Evolutionary conservation across 2,797 vertebrate genomes (phyloP), one percentile per base, ranked within the genome.

Genomic region (Pitangus sulphuratus): DNA sequence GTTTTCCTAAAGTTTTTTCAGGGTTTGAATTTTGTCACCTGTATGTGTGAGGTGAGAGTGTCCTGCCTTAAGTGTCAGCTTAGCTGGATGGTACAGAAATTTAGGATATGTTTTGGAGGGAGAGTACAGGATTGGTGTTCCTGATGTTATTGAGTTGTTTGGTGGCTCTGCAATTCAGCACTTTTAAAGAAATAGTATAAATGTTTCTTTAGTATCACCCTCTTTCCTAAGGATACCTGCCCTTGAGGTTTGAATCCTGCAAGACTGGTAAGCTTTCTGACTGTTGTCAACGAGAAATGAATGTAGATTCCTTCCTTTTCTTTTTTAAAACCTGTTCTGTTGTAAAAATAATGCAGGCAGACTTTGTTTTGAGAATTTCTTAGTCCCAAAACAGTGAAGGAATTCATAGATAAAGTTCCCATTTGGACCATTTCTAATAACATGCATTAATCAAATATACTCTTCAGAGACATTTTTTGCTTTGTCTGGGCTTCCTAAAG

Each of bases 401-500:
- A 94, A 82, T 87, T 88, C 37, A 90, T 15, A 93, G 86, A 57
- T 66, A 93, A 77, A 58, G 15, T 74, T 96, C 70, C 62, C 45
- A 66, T 72, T 64, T 90, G 72, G 66, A 14, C 58, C 62, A 64
- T 93, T 89, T 86, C 48, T 95, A 79, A 74, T 82, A 95, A 89
- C 28, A 4, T 40, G 21, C 44, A 58, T 94, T 94, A 92, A 95
- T 95, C 74, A 79, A 35, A 40, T 42, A 50, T 39, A 60, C 18
- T 45, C 25, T 79, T 91, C 74, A 42, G 62, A 84, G 62, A 56
- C 3, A 3, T 35, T 39, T 85, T 88, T 94, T 89, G 33, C 56
- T 81, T 91, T 94, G 45, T 83, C 48, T 95, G 50, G 47, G 12
- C 44, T 91, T 94, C 50, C 79, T 92, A 85, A 86, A 94, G 40